phyloP scores from a whole-genome alignment of 2,797 vertebrate species.

The Leucoraja ocellata region DNA sequence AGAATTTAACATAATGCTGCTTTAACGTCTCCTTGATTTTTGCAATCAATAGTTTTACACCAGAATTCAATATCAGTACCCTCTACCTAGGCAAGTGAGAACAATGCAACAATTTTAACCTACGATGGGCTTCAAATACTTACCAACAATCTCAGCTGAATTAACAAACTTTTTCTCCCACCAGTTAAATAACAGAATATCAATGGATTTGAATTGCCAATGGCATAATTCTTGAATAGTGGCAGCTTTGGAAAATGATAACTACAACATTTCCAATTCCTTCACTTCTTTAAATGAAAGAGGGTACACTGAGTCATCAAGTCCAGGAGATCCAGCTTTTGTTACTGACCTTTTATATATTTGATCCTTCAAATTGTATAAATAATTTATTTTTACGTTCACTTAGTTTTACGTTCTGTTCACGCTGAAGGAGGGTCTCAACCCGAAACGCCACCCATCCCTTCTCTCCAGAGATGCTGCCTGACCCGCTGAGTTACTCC shows the following conservation, averaged over 20 bases:
- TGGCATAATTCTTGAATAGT: background rate
- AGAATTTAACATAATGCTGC: background rate
- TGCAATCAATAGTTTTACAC: too few relatives aligned
- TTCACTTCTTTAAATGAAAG: background rate
- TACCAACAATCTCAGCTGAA: background rate
- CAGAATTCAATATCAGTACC: too few relatives aligned
- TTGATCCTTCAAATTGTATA: too few relatives aligned
- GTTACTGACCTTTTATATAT: too few relatives aligned
- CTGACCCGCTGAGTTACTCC: too few relatives aligned
- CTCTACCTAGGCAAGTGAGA: too few relatives aligned
- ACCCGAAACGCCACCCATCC: too few relatives aligned
- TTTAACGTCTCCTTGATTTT: background rate
- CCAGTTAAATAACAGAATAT: background rate
- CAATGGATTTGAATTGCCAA: background rate
- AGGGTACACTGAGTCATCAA: background rate
- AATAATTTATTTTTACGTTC: background rate
- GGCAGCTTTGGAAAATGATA: background rate
- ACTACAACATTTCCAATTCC: background rate
- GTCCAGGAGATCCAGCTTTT: background rate
- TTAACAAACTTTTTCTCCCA: background rate
- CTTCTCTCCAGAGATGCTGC: too few relatives aligned
- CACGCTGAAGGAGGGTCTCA: background rate
- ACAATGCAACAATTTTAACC: too few relatives aligned
- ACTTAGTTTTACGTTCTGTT: background rate
- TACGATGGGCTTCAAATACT: background rate